A percentile compares a stretch with the other conserved stretches of the same genome.
Evolutionary conservation across 2,797 vertebrate genomes (phyloP).

Genomic region (Hipposideros larvatus): DNA sequence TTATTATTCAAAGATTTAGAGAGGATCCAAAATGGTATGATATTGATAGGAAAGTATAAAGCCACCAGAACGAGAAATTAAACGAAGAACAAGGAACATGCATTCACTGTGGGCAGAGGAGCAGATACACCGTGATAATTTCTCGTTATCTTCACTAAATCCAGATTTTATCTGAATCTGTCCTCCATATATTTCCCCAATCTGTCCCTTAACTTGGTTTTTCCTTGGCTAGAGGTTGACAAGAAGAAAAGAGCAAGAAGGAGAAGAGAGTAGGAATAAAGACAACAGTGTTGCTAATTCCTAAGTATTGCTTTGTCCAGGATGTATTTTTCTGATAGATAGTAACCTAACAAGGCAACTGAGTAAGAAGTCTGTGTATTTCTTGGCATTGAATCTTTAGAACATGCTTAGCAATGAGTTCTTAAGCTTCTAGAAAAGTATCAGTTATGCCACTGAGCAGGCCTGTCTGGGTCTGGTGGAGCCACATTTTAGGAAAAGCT

Average conservation of each 20-base stretch:
- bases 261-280: not conserved
- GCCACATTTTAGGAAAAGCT: not conserved
- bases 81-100: not conserved
- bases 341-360: constrained; percentile 1
- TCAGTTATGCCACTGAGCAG: not conserved
- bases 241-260: not conserved
- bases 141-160: not conserved
- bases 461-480: not conserved
- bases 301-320: not conserved
- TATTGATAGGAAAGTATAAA: not conserved
- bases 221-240: not conserved
- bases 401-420: not conserved
- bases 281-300: not conserved
- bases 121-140: not conserved
- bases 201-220: not conserved
- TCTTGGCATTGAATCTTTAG: not conserved
- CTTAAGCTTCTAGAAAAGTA: not conserved
- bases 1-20: not conserved
- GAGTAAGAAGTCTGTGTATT: not conserved
- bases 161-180: not conserved
- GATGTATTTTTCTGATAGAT: not conserved
- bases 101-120: not conserved
- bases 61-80: not conserved
- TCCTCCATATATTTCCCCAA: not conserved
- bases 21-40: not conserved